Base-by-base conservation (phyloP, 2,888 invertebrate species). In the Eupeodes latifasciatus region DNA sequence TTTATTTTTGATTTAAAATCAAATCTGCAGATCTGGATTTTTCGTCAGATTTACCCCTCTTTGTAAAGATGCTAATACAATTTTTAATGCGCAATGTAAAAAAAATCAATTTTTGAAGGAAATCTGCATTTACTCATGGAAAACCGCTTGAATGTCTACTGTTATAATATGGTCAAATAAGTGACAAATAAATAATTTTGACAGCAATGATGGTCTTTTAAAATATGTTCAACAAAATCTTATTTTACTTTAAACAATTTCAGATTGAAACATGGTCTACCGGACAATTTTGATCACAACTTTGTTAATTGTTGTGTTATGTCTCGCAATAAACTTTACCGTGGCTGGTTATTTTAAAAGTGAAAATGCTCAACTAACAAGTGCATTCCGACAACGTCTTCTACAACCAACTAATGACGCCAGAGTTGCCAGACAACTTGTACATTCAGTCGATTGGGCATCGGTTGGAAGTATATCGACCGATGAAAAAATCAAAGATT, bases 381-480 rank as follows among this genome's bases (percentile, higher is more conserved):
- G 89, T 0, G 90, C 91, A 66, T 91, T 91, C 44, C 91, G 90
- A 49, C 74, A 81, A 19, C 90, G 86, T 1, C 75, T 89, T 27
- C 27, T 89, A 49, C 67, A 51, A 10, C 87, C 90, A 27, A 83
- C 89, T 4, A 91, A 94, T 85, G 93, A 94, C 90, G 93, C 93
- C 4, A 91, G 91, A 90, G 91, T 93, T 36, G 93, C 93, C 0
- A 90, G 94, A 1, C 88, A 91, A 27, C 75, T 94, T 36, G 93
- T 94, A 1, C 92, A 94, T 88, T 91, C 92, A 11, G 91, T 92
- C 1, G 90, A 91, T 62, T 94, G 94, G 94, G 92, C 93, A 7
- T 89, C 93, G 0, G 91, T 93, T 64, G 94, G 93, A 27, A 93
- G 91, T 53, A 91, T 94, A 66, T 94, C 94, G 4, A 92, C 92